Percentiles rank a stretch among this genome's conserved stretches.
Evolutionary conservation across 2,888 invertebrate genomes (phyloP).

Genomic region (Hemistola chrysoprasaria): DNA sequence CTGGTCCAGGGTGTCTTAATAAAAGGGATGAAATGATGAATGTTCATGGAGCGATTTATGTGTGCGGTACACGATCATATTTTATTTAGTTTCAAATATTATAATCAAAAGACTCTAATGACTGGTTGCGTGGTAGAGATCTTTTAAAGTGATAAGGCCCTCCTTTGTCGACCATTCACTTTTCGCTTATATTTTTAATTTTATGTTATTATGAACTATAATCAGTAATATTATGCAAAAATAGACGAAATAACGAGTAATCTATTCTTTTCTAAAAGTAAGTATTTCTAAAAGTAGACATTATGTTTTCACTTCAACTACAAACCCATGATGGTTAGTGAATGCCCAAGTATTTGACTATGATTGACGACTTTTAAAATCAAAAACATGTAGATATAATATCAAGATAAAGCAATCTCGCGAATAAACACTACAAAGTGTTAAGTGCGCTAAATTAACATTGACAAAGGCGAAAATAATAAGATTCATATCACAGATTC

Average conservation of each 20-base stretch:
- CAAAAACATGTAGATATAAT: conserved; percentile 17
- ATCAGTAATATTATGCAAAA: too few species aligned
- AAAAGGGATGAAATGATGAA: conserved; percentile 67
- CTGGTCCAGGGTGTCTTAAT: conserved; percentile 72
- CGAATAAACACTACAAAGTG: conserved; percentile 40
- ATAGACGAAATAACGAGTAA: too few species aligned
- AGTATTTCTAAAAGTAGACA: too few species aligned
- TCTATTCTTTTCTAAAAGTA: too few species aligned
- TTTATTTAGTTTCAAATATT: conserved; percentile 6
- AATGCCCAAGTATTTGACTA: neutral
- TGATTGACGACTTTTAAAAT: conserved; percentile 12
- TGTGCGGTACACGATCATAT: conserved; percentile 22
- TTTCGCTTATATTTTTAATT: too few species aligned
- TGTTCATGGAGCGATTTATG: conserved; percentile 44
- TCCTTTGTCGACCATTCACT: too few species aligned
- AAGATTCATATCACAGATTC: conserved; percentile 46
- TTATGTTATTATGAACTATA: too few species aligned
- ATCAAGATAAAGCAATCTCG: conserved; percentile 42
- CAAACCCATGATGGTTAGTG: too few species aligned
- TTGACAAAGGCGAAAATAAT: conserved; percentile 35
- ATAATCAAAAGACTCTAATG: too few species aligned
- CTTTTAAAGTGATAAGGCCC: too few species aligned
- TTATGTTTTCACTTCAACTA: too few species aligned
- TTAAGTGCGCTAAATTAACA: conserved; percentile 34
- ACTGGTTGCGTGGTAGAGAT: too few species aligned